Conservation (phyloP, 2,888 invertebrate species). For the Cosmia trapezina region DNA sequence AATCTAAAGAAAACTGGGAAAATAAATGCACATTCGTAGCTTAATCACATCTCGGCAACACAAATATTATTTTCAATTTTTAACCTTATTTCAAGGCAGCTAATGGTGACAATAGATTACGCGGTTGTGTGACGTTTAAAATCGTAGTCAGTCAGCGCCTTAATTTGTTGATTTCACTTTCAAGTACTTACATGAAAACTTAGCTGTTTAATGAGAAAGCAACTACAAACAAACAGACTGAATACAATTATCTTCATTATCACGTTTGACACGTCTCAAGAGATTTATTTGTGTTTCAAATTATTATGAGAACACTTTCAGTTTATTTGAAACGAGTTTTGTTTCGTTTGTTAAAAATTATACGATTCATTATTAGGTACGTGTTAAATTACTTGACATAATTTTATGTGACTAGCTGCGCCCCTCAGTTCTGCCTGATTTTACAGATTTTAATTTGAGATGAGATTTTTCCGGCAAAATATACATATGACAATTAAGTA, state of each 20-base stretch:
- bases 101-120: too few species aligned
- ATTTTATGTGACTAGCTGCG: not conserved
- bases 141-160: too few species aligned
- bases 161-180: constrained; percentile 13
- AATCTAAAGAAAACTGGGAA: too few species aligned
- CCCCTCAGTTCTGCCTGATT: not conserved
- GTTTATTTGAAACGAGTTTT: constrained; percentile 37
- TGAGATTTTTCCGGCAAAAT: too few species aligned
- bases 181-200: not conserved
- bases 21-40: too few species aligned
- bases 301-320: constrained; percentile 40
- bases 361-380: constrained; percentile 23
- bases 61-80: too few species aligned
- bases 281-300: constrained; percentile 50
- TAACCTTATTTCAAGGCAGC: too few species aligned
- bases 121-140: too few species aligned
- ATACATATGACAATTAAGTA: too few species aligned
- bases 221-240: constrained; percentile 17
- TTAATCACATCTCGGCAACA: too few species aligned
- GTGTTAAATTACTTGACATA: constrained; percentile 21
- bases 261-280: constrained; percentile 30
- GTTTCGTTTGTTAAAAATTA: constrained; percentile 33
- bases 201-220: constrained; percentile 23
- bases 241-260: constrained; percentile 37
- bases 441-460: too few species aligned